Base-by-base conservation (phyloP, 2,797 vertebrate genomes). In the Clarias pachynema region DNA sequence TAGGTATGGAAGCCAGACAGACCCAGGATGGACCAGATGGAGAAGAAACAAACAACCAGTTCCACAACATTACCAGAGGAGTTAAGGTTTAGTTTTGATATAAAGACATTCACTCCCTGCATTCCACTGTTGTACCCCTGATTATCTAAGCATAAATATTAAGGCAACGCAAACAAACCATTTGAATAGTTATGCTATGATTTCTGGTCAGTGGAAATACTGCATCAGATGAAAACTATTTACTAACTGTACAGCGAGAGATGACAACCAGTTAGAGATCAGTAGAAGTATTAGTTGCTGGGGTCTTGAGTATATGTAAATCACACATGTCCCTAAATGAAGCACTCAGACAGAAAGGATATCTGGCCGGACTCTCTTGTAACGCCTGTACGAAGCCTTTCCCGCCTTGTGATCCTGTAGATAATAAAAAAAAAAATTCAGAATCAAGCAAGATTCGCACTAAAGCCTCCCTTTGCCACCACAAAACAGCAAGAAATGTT, bases 1-100 rank as follows among this genome's bases (percentile, higher is more conserved):
- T 99, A 99, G n/a, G 98, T 99, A 93, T 99, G 98, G 94, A 99
- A 99, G 93, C 98, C 98, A 93, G 98, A 99, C 93, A 99, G 97
- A 94, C 98, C 98, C 94, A 99, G 90, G 94, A 99, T 96, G 86
- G 97, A 98, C 98, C 98, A 99, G 90, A 99, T 97, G 90, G 98
- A 98, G 94, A 99, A 99, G 93, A 99, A 98, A 91, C 98, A 99
- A 88, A 99, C 95, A 87, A 98, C 97, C 95, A 99, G 88, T 92
- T 99, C 98, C 92, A 98, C 95, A 88, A 98, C 94, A 81, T 97
- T 99, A 91, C 80, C 90, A 62, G 34, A 84, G 4, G 0, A 15
- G 96, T 98, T 92, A 98, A 98, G 96, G 96, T 90, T 90, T 20
- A 9, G 65, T 40, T 89, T 24, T 83, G 0, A 31, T 4, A 16